phyloP scores from a whole-genome alignment of 1,140 invertebrate species.

The Frieseomelitta varia region DNA sequence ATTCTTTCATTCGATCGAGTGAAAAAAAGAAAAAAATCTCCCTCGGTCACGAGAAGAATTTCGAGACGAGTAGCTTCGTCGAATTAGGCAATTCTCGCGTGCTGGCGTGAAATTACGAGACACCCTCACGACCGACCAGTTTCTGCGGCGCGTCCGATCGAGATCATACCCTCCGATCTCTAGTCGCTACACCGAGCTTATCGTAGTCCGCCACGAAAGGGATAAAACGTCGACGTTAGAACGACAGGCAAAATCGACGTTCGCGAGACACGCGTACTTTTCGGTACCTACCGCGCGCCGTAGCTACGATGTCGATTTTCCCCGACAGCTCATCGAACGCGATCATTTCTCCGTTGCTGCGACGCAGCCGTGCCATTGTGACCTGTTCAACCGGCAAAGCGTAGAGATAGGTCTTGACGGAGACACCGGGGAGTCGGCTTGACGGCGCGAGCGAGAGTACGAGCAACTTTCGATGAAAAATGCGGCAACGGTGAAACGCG shows the following conservation, averaged over 20 bases:
- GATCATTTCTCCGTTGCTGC: conserved; percentile 31
- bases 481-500: conserved; percentile 7
- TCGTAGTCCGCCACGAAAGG: conserved; percentile 11
- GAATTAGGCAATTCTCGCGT: conserved; percentile 45
- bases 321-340: conserved; percentile 30
- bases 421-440: neutral
- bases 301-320: neutral
- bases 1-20: conserved; percentile 58
- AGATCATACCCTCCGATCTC: conserved; percentile 39
- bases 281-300: neutral
- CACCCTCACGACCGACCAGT: conserved; percentile 23
- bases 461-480: conserved; percentile 41
- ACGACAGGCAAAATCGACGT: conserved; percentile 8
- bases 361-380: conserved; percentile 18
- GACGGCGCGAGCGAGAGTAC: conserved; percentile 4
- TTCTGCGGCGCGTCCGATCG: conserved; percentile 17
- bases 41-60: neutral
- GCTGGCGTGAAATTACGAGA: conserved; percentile 52
- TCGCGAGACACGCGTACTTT: neutral
- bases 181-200: conserved; percentile 46
- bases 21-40: conserved; percentile 66
- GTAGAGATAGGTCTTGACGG: conserved; percentile 45
- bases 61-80: neutral
- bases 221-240: conserved; percentile 17
- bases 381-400: conserved; percentile 52